A percentile compares a stretch with the other conserved stretches of the same genome.
Conservation (phyloP, 2,888 invertebrate genomes). For the Monoplex corrugatus region DNA sequence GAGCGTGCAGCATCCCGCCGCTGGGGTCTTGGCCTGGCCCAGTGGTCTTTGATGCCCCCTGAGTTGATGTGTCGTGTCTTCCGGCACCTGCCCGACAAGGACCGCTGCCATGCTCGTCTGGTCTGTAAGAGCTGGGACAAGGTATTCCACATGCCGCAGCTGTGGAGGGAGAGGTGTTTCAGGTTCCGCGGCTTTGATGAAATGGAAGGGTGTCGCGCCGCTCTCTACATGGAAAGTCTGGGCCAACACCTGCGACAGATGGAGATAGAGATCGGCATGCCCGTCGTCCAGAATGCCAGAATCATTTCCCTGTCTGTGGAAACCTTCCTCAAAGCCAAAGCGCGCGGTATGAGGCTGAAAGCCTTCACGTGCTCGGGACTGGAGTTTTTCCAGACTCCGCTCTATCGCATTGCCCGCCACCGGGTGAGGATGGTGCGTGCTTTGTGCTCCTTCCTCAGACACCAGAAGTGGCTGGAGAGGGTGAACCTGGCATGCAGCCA, state of each 20-base stretch:
- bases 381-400: slow-evolving; percentile 46
- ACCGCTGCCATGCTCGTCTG: slow-evolving; percentile 31
- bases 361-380: slow-evolving; percentile 40
- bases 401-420: slow-evolving; percentile 48
- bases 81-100: slow-evolving; percentile 7
- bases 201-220: slow-evolving; percentile 11
- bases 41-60: slow-evolving; percentile 32
- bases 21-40: background rate
- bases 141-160: slow-evolving; percentile 31
- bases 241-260: slow-evolving; percentile 29
- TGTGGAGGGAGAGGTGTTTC: slow-evolving; percentile 32
- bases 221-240: slow-evolving; percentile 25
- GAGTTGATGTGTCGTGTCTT: slow-evolving; percentile 29
- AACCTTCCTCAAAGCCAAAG: slow-evolving; percentile 16
- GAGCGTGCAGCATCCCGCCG: background rate
- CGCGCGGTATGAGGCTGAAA: slow-evolving; percentile 22
- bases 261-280: slow-evolving; percentile 40
- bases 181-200: slow-evolving; percentile 23
- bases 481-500: slow-evolving; percentile 39
- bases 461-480: slow-evolving; percentile 37
- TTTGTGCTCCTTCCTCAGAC: slow-evolving; percentile 27
- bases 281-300: slow-evolving; percentile 25
- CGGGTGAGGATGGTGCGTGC: slow-evolving; percentile 39
- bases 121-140: slow-evolving; percentile 28
- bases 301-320: slow-evolving; percentile 34